A percentile compares a stretch with the other conserved stretches of the same genome.
Evolutionary conservation across 2,888 invertebrate genomes (phyloP).

Genomic region (Heteromurus nitidus): DNA sequence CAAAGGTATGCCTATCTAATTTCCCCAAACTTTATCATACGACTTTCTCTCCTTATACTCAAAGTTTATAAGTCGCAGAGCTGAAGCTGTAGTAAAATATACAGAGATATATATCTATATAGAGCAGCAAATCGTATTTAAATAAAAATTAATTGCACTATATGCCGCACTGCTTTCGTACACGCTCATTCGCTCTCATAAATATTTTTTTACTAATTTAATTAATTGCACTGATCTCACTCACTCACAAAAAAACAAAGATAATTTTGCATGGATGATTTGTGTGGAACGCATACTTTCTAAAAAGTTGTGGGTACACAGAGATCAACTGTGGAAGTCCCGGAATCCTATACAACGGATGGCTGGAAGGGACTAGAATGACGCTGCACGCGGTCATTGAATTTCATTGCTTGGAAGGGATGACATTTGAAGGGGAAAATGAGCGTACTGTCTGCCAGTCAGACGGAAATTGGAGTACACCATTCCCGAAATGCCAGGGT

Average conservation of each 20-base stretch:
- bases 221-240: neutral
- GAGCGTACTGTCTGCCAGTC: conserved; percentile 77
- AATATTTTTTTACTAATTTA: conserved; percentile 1
- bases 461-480: conserved; percentile 78
- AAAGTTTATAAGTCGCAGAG: conserved; percentile 41
- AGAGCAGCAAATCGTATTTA: neutral
- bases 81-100: conserved; percentile 49
- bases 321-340: conserved; percentile 79
- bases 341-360: conserved; percentile 78
- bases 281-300: conserved; percentile 22
- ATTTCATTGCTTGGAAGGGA: conserved; percentile 77
- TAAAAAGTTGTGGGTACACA: conserved; percentile 70
- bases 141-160: conserved; percentile 5
- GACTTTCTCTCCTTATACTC: neutral
- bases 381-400: conserved; percentile 78
- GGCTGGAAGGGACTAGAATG: conserved; percentile 78
- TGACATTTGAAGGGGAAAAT: conserved; percentile 76
- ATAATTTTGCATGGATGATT: conserved; percentile 20
- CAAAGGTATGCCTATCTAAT: conserved; percentile 81
- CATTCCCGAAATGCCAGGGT: conserved; percentile 77
- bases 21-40: neutral
- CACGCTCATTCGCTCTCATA: too few relatives aligned
- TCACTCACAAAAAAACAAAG: conserved; percentile 17
- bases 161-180: conserved; percentile 37
- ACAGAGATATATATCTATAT: neutral